Evolutionary conservation across 2,888 invertebrate genomes (phyloP), one percentile per base, ranked within the genome.

Genomic region (Limnephilus auricula): DNA sequence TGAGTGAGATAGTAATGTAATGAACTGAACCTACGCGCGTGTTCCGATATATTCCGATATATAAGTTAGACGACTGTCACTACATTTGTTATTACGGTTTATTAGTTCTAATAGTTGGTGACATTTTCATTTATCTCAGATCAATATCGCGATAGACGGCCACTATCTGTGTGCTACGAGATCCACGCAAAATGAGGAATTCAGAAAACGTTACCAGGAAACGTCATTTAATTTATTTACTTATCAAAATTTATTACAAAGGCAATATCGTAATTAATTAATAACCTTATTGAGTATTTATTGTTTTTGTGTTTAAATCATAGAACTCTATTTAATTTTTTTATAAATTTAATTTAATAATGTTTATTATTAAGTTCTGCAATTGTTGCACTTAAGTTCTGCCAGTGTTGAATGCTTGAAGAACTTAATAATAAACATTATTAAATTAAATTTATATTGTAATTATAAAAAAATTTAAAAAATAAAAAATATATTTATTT

Each of bases 51-150:
- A n/a, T n/a, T n/a, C n/a, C n/a, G n/a, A n/a, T n/a, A n/a, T n/a
- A n/a, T 50, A 9, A 45, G 45, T 85, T 40, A 34, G 85, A 30
- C 85, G 50, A 85, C 85, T 85, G 85, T 85, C 85, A 13, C 85
- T 34, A 13, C 30, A 85, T 40, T 85, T 40, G 85, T 85, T 45
- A n/a, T 85, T 40, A 3, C 50, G 50, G 50, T 31, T 65, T 65
- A 85, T 85, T 85, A 82, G 82, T 25, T 82, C 82, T 82, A 82
- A 82, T 82, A 82, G 82, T 34, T n/a, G 82, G 82, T 25, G 82
- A 82, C 82, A 82, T 82, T 82, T 82, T 82, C 82, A 82, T 34
- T 85, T 45, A 85, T 40, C 85, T 85, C 30, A 10, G 30, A 85
- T 85, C 85, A 50, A 85, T 85, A 40, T 30, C 40, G 45, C 50